Evolutionary conservation across 2,888 invertebrate genomes (phyloP).

Genomic region (Rhopalosiphum nymphaeae): DNA sequence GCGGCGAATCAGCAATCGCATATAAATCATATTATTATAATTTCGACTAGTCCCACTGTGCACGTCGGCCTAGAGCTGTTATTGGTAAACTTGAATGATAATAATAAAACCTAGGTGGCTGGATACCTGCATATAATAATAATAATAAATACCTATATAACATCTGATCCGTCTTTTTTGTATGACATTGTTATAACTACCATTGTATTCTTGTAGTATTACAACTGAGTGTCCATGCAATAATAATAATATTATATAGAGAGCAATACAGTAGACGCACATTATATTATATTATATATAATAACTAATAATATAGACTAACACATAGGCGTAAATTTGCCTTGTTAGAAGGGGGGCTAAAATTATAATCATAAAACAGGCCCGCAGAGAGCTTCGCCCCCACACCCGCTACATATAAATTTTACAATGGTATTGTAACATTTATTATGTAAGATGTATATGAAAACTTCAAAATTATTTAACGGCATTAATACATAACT

Average conservation of each 20-base stretch:
- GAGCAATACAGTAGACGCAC: neutral
- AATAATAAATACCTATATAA: neutral
- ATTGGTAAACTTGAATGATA: conserved; percentile 31
- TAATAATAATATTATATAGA: neutral
- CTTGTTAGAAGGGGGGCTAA: no score
- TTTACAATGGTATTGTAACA: no score
- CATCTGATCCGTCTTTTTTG: conserved; percentile 14
- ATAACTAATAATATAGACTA: neutral
- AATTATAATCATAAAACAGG: no score
- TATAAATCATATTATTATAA: conserved; percentile 17
- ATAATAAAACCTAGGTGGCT: neutral
- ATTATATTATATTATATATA: neutral
- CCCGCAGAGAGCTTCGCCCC: no score
- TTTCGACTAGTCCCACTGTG: conserved; percentile 27
- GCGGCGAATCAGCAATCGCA: conserved; percentile 13
- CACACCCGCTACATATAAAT: no score
- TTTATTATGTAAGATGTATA: no score
- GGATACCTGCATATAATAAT: neutral
- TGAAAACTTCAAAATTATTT: no score
- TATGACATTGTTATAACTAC: conserved; percentile 1
- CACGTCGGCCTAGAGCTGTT: neutral
- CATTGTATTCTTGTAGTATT: conserved; percentile 14
- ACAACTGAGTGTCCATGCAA: neutral
- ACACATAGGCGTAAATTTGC: no score
- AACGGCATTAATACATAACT: no score